Evolutionary conservation across 2,113 vertebrate genomes (phyloP).

Genomic region (Lycocorax pyrrhopterus): DNA sequence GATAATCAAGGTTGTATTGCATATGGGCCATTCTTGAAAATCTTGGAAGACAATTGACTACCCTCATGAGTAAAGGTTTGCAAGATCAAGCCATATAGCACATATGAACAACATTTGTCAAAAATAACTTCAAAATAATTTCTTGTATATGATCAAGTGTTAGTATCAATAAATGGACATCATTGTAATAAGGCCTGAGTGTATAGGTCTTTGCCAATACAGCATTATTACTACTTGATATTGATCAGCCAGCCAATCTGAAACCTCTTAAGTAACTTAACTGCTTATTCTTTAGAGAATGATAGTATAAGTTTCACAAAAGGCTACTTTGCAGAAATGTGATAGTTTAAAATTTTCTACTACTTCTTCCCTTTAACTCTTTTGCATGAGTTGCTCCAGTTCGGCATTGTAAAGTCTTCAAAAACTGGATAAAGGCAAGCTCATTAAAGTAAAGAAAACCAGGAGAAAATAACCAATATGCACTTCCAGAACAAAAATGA

Average conservation of each 20-base stretch:
- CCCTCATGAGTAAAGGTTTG: slow-evolving; percentile 4
- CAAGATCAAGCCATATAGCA: slow-evolving; percentile 15
- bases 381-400: neutral
- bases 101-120: neutral
- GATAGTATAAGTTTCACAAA: neutral
- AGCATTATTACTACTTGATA: slow-evolving; percentile 1
- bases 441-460: neutral
- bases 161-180: slow-evolving; percentile 2
- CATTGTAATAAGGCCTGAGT: neutral
- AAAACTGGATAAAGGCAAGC: neutral
- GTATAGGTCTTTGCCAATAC: neutral
- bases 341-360: neutral
- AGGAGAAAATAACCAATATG: neutral
- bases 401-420: neutral
- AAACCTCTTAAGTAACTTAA: neutral
- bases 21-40: slow-evolving; percentile 33
- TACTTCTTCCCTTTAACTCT: neutral
- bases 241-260: neutral
- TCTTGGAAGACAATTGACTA: slow-evolving; percentile 30
- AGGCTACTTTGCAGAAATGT: neutral
- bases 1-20: slow-evolving; percentile 36
- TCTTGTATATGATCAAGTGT: neutral
- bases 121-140: slow-evolving; percentile 17
- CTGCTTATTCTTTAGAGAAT: neutral
- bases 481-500: neutral